These are phyloP conservation scores for Autographa gamma DNA, from an alignment of 2,888 invertebrate genomes.

Conservation along the genomic window DNA sequence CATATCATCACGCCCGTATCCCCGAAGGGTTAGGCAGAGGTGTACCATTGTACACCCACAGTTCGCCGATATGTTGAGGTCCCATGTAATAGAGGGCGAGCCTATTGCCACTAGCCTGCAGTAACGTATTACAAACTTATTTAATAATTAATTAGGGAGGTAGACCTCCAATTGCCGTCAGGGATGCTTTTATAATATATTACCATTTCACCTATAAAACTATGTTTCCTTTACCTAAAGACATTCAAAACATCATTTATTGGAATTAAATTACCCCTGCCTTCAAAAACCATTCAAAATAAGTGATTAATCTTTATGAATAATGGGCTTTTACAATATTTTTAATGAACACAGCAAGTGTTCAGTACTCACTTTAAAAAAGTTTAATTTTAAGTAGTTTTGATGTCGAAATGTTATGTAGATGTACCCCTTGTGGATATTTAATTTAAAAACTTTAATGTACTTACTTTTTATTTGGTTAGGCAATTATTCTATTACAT, in stretches of 20 bases:
- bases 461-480: not conserved
- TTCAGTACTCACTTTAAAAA: constrained; percentile 17
- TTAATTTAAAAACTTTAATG: constrained; percentile 38
- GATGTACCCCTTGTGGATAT: constrained; percentile 43
- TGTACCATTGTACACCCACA: no score
- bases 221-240: not conserved
- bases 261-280: constrained; percentile 10
- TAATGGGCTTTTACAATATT: constrained; percentile 20
- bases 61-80: no score
- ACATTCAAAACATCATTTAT: constrained; percentile 10
- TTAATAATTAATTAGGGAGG: not conserved
- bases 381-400: not conserved
- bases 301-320: constrained; percentile 29
- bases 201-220: not conserved
- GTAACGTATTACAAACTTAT: no score
- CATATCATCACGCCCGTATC: no score
- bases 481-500: no score
- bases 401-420: constrained; percentile 10
- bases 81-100: no score
- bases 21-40: no score
- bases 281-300: constrained; percentile 17
- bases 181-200: not conserved
- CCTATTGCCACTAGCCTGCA: no score
- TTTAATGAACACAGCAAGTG: constrained; percentile 42
- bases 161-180: not conserved